A percentile compares a stretch with the other conserved stretches of the same genome.
phyloP scores from a whole-genome alignment of 1,140 invertebrate genomes.

The Chrysoperla carnea region DNA sequence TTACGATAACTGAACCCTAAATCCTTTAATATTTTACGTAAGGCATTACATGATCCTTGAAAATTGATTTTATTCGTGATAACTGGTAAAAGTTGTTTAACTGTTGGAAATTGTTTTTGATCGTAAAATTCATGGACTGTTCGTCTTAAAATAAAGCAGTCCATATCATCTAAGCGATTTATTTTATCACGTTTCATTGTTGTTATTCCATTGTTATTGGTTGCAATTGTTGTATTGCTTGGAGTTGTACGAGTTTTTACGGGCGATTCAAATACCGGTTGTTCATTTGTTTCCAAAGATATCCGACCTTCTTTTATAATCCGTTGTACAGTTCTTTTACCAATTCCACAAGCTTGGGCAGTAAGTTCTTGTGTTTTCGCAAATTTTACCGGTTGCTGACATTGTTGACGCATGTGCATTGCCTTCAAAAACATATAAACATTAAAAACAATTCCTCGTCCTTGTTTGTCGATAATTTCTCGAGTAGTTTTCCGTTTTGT shows the following conservation, averaged over 20 bases:
- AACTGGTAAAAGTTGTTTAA: neutral
- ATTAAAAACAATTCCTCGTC: neutral
- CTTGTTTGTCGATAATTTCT: neutral
- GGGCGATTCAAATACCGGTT: neutral
- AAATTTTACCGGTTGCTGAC: neutral
- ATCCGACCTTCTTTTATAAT: neutral
- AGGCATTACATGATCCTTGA: neutral
- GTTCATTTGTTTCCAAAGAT: neutral
- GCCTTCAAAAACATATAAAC: neutral
- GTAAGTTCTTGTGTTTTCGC: neutral
- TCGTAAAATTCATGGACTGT: neutral
- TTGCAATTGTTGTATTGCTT: neutral
- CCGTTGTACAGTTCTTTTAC: neutral
- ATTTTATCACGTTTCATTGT: too few species aligned
- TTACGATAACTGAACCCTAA: neutral
- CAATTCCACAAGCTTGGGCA: neutral
- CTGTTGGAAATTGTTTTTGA: neutral
- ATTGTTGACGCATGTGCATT: neutral
- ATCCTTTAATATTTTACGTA: neutral
- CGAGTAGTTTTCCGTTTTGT: neutral
- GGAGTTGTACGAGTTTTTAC: neutral
- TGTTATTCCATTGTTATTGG: too few species aligned
- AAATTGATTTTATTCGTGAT: neutral
- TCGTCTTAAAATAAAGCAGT: neutral
- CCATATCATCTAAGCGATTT: neutral